Base-by-base conservation (phyloP, 2,888 invertebrate species). In the Scaptomyza flava region DNA sequence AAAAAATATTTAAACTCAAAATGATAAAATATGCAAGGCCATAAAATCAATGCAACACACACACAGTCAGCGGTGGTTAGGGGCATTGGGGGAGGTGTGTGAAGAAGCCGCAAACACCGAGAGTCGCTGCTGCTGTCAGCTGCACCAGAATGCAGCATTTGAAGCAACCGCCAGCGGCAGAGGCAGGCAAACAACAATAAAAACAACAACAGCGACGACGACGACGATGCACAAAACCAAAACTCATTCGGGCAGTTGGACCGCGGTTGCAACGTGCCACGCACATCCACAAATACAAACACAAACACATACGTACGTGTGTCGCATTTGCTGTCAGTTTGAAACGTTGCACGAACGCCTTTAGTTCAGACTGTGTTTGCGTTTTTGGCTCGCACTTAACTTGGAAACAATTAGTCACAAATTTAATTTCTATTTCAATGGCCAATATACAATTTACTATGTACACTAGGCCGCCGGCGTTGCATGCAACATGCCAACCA, bases 341-440 rank as follows among this genome's bases (percentile, higher is more conserved):
- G 79, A 14, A 56, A 61, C 47, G 50, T 50, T 66, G 63, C 73
- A 72, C 78, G 75, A 75, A 73, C 78, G 63, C 75, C 75, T 78
- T 78, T 54, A 67, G 72, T 47, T 61, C 53, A 33, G 53, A 41
- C 57, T 41, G 64, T 56, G 63, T 66, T 77, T 52, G 64, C 53
- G 61, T 66, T 74, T 62, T 38, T 41, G 62, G 47, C 68, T 45
- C 47, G 68, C 70, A 63, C 81, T 73, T 80, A 73, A 67, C 71
- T 79, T 67, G 73, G 72, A 66, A 88, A 68, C 82, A 82, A 82
- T 82, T 82, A 87, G 82, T 70, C 86, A 73, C 77, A 86, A 81
- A 82, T 73, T 82, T 67, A 82, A 86, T 88, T 86, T 71, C 61
- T 79, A 73, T 65, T 63, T 58, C 63, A 64, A 59, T 77, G 69